Evolutionary conservation across 2,888 invertebrate species (phyloP).

Genomic region (Idaea straminata): DNA sequence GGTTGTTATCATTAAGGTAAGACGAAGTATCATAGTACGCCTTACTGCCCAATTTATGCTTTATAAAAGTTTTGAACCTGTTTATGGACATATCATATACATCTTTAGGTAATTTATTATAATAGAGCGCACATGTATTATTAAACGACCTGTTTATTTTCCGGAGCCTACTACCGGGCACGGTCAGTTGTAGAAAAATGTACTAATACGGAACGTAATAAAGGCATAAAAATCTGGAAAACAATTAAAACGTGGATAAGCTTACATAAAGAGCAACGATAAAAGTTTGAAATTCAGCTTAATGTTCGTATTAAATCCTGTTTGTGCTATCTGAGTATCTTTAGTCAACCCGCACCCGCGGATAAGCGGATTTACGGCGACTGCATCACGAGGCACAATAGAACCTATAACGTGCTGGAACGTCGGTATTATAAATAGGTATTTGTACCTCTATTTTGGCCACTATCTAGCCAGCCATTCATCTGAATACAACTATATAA

Average conservation of each 20-base stretch:
- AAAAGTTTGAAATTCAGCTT: conserved; percentile 1
- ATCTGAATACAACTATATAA: no score
- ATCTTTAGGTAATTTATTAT: no score
- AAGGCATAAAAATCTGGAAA: background rate
- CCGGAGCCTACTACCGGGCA: no score
- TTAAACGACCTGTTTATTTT: no score
- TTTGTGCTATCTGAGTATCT: background rate
- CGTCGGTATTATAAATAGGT: no score
- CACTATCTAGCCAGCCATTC: background rate
- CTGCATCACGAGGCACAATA: background rate
- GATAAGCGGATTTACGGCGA: background rate
- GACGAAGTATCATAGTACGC: no score
- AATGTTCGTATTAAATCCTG: conserved; percentile 2
- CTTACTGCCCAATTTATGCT: no score
- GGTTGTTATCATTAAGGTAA: no score
- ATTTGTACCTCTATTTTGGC: background rate
- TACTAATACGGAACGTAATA: background rate
- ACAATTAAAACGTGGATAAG: background rate
- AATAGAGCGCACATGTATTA: no score
- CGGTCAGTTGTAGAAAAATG: no score
- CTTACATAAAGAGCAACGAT: background rate
- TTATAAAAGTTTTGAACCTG: no score
- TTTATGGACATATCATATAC: no score
- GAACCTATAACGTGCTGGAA: background rate
- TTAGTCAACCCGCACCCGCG: background rate